Evolutionary conservation across 2,797 vertebrate genomes (phyloP).

Genomic region (Acipenser transmontanus): DNA sequence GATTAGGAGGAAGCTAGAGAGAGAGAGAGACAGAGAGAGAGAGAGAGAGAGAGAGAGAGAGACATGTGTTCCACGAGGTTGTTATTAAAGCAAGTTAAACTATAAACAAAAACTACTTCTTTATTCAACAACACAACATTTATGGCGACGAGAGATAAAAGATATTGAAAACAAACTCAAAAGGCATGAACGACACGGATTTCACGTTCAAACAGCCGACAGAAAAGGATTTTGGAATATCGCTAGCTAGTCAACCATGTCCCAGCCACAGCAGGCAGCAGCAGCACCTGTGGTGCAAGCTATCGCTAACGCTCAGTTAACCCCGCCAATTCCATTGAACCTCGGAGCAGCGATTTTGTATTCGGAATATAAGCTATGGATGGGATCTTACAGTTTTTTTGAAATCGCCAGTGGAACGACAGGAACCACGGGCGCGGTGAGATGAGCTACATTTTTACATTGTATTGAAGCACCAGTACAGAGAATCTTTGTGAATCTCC

Average conservation of each 20-base stretch:
- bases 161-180: background rate
- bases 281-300: background rate
- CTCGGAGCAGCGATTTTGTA: conserved; percentile 8
- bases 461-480: conserved; percentile 17
- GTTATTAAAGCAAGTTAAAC: too few species aligned
- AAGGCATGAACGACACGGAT: background rate
- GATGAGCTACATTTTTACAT: conserved; percentile 8
- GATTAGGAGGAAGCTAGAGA: too few species aligned
- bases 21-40: too few species aligned
- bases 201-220: background rate
- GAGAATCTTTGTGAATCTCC: conserved; percentile 14
- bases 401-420: conserved; percentile 14
- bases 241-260: background rate
- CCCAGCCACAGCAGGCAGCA: background rate
- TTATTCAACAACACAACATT: conserved; percentile 5
- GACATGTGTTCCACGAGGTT: too few species aligned
- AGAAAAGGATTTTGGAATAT: background rate
- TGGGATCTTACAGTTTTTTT: conserved; percentile 17
- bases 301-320: background rate
- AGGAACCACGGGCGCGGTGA: background rate
- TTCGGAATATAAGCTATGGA: conserved; percentile 17
- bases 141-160: background rate
- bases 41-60: too few species aligned
- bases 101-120: background rate
- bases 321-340: conserved; percentile 8